A percentile compares a stretch with the other conserved stretches of the same genome.
These are phyloP conservation scores for Agriopis marginaria DNA, from an alignment of 2,888 invertebrate species.

Conservation along the genomic window DNA sequence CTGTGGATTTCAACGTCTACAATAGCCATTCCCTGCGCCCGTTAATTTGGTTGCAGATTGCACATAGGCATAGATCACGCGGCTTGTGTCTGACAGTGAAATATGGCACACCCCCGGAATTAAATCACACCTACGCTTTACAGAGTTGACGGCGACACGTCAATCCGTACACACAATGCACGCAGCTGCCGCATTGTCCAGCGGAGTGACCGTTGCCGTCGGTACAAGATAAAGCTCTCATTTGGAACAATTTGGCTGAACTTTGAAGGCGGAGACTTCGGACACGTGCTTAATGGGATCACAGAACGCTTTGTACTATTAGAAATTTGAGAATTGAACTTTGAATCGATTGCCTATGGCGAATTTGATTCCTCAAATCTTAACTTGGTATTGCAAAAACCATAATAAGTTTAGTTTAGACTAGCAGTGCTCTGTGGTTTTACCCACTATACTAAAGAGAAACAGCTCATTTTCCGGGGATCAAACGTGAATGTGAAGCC, in stretches of 20 bases:
- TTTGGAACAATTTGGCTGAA: conserved; percentile 12
- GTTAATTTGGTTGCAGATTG: conserved; percentile 12
- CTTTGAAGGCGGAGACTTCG: conserved; percentile 27
- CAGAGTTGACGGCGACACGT: conserved; percentile 18
- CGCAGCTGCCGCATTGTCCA: conserved; percentile 56
- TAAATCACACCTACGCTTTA: conserved; percentile 29
- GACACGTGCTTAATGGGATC: conserved; percentile 16
- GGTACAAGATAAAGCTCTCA: conserved; percentile 30
- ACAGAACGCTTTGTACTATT: conserved; percentile 8
- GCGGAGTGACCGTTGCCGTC: conserved; percentile 49
- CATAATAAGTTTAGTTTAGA: background rate
- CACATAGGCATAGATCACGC: conserved; percentile 1
- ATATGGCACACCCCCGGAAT: conserved; percentile 28
- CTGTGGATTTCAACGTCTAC: background rate
- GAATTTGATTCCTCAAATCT: conserved; percentile 9
- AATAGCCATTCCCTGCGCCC: background rate
- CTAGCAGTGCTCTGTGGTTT: no score
- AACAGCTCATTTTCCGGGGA: no score
- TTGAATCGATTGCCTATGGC: conserved; percentile 6
- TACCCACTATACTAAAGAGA: background rate
- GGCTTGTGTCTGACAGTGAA: conserved; percentile 14
- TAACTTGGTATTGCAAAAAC: conserved; percentile 1
- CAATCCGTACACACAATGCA: conserved; percentile 10
- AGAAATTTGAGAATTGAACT: conserved; percentile 12
- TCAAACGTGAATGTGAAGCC: no score